A percentile compares a stretch with the other conserved stretches of the same genome.
Conservation (phyloP, 2,888 invertebrate genomes). For the Cantharis rufa region DNA sequence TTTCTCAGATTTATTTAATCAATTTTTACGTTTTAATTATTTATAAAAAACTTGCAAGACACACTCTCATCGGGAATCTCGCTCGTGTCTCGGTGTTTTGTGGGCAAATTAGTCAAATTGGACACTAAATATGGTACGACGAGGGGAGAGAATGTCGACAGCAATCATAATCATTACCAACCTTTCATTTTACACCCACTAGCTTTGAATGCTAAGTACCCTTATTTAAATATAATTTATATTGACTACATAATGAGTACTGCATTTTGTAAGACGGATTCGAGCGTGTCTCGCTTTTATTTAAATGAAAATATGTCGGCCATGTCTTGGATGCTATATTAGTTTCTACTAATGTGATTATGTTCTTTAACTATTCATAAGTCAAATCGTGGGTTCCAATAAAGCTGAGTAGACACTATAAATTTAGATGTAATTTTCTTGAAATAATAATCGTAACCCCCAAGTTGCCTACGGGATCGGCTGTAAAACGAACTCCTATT, state of each 20-base stretch:
- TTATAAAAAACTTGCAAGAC: neutral
- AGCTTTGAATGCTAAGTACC: conserved; percentile 12
- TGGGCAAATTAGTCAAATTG: neutral
- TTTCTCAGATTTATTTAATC: neutral
- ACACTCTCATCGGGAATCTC: neutral
- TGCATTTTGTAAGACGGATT: conserved; percentile 3
- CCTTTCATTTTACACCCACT: conserved; percentile 24
- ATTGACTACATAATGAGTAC: neutral
- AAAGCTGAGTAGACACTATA: conserved; percentile 23
- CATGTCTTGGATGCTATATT: neutral
- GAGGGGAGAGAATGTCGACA: conserved; percentile 1
- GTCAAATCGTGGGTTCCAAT: conserved; percentile 22
- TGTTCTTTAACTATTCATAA: conserved; percentile 28
- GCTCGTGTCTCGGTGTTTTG: neutral
- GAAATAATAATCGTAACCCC: conserved; percentile 30
- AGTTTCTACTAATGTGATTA: conserved; percentile 16
- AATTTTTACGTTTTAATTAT: neutral
- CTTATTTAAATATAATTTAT: conserved; percentile 21
- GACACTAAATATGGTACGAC: conserved; percentile 12
- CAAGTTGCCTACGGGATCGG: conserved; percentile 15
- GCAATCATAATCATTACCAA: conserved; percentile 18
- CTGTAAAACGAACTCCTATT: conserved; percentile 27
- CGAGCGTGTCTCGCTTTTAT: neutral
- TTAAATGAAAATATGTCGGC: neutral
- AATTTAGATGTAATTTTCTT: conserved; percentile 31